Conservation (phyloP, 2,888 invertebrate genomes). For the Tachina grossa region DNA sequence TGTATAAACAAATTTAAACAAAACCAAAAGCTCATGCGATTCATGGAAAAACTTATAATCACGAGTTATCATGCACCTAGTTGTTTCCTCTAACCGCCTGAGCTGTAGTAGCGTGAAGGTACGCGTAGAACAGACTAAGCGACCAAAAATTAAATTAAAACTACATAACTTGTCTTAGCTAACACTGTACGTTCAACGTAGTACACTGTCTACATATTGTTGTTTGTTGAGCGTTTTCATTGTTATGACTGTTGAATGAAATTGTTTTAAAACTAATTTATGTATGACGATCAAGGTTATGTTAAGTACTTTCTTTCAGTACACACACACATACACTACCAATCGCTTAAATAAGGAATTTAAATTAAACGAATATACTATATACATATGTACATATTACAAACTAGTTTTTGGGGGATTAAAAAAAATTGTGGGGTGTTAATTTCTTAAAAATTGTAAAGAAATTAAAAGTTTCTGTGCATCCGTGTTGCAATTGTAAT, state of each 20-base stretch:
- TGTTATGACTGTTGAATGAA: neutral
- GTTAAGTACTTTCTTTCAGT: neutral
- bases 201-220: no score
- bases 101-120: neutral
- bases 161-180: neutral
- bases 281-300: neutral
- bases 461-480: no score
- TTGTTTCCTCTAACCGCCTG: no score
- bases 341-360: no score
- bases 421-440: no score
- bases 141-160: neutral
- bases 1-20: no score
- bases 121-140: neutral
- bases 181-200: neutral
- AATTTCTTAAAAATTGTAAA: no score
- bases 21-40: neutral
- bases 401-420: no score
- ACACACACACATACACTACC: no score
- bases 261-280: neutral
- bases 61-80: neutral
- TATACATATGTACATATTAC: no score
- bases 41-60: neutral
- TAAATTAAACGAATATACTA: no score
- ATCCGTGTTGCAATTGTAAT: no score
- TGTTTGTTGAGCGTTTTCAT: neutral